A percentile compares a stretch with the other conserved stretches of the same genome.
Evolutionary conservation across 2,113 vertebrate species (phyloP).

Genomic region (Dicerorhinus sumatrensis): DNA sequence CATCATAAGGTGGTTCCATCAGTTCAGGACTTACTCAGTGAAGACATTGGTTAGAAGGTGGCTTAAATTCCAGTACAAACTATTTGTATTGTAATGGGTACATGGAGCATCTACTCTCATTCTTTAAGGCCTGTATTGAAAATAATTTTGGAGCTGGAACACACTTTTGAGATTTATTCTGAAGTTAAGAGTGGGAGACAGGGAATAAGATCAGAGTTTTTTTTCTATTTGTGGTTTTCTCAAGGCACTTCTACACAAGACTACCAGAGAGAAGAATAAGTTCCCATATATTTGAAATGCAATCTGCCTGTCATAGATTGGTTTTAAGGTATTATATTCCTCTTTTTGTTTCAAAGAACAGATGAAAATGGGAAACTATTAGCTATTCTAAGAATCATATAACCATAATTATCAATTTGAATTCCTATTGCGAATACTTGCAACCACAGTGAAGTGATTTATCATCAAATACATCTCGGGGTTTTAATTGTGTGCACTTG

Average conservation of each 20-base stretch:
- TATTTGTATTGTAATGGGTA: background rate
- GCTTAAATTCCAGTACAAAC: background rate
- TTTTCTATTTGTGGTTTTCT: background rate
- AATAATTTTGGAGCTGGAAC: background rate
- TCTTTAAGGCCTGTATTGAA: background rate
- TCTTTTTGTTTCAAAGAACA: slow-evolving; percentile 66
- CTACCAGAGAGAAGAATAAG: background rate
- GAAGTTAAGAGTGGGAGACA: background rate
- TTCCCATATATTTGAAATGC: slow-evolving; percentile 35
- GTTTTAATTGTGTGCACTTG: slow-evolving; percentile 76
- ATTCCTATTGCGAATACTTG: slow-evolving; percentile 55
- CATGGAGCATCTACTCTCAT: background rate
- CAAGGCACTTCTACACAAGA: background rate
- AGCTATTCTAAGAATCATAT: slow-evolving; percentile 72
- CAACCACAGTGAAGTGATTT: slow-evolving; percentile 58
- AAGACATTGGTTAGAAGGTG: background rate
- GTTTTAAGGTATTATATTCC: slow-evolving; percentile 17
- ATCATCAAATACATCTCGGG: slow-evolving; percentile 70
- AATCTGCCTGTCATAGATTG: background rate
- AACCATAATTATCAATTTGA: slow-evolving; percentile 73
- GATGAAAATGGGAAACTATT: slow-evolving; percentile 71
- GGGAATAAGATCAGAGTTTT: background rate
- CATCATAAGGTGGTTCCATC: background rate
- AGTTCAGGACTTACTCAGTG: background rate
- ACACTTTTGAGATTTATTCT: background rate